Percentiles rank a stretch among this genome's conserved stretches.
phyloP scores from a whole-genome alignment of 2,113 vertebrate genomes.

The Cyanocitta stelleri region DNA sequence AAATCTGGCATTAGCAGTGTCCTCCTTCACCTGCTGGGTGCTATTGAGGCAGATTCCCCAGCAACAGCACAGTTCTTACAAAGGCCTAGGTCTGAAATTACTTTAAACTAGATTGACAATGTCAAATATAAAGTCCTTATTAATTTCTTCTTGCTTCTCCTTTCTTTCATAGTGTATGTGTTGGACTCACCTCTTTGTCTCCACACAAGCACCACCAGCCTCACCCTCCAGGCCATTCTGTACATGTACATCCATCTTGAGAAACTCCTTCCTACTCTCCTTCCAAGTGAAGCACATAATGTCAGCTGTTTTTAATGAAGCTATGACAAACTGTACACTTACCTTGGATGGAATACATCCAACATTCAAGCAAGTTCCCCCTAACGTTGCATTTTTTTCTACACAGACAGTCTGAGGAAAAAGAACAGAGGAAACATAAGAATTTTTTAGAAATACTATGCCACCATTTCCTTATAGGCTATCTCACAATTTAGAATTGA shows the following conservation, averaged over 20 bases:
- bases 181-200: not conserved
- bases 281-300: not conserved
- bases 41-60: not conserved
- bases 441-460: not conserved
- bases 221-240: not conserved
- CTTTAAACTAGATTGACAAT: not conserved
- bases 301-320: not conserved
- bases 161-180: not conserved
- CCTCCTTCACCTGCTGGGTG: not conserved
- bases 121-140: not conserved
- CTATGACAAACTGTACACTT: not conserved
- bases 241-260: not conserved
- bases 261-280: not conserved
- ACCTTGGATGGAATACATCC: conserved; percentile 99
- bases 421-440: not conserved
- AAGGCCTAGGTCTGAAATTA: not conserved
- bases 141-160: not conserved
- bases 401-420: conserved; percentile 87
- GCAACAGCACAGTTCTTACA: not conserved
- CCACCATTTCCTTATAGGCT: not conserved
- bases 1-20: not conserved
- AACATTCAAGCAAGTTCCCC: conserved; percentile 96
- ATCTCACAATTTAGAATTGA: not conserved
- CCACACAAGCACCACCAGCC: not conserved
- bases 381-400: conserved; percentile 91